Base-by-base conservation (phyloP, 2,888 invertebrate species). In the Gandaritis pyraliata region DNA sequence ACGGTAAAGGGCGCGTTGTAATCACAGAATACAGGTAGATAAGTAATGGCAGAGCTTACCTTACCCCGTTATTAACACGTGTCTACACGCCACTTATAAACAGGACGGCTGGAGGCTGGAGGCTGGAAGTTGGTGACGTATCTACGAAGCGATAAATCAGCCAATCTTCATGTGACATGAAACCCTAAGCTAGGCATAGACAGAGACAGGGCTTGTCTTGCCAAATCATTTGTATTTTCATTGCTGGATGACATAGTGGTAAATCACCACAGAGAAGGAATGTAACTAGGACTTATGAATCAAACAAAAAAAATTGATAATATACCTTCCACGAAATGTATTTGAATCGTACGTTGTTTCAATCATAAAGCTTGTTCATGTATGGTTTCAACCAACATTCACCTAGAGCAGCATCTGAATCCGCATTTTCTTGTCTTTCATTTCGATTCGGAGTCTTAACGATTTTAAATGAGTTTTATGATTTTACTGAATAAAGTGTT, bases 121-220 rank as follows among this genome's bases (percentile, higher is more conserved):
- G 53, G 36, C 30, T 56, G 43, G 56, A 23, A 59, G 46, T 23
- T 43, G 58, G 43, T 48, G 58, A 52, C 36, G 60, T 43, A 56
- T 61, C 58, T 65, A 56, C n/a, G n/a, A 57, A 62, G 48, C 48
- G 48, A 66, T 69, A 65, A 65, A 68, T 66, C 59, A 65, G 41
- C 39, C 29, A 53, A 46, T 58, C 56, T 43, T 59, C 58, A 47
- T 53, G 53, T 43, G 51, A 46, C 50, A 29, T 38, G 45, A 45
- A 18, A 33, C 30, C n/a, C 33, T 52, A 41, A 16, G 33, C 33
- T 48, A 23, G 23, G 5, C 23, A 23, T 2, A 41, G 18, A 16
- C 52, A 58, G 1, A 15, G 41, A 41, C 41, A 41, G 41, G 23
- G 13, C 39, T 12, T 10, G 16, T 51, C 15, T 23, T 36, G 38